Percentiles rank a stretch among this genome's conserved stretches.
Evolutionary conservation across 2,797 vertebrate species (phyloP).

Genomic region (Esox lucius): DNA sequence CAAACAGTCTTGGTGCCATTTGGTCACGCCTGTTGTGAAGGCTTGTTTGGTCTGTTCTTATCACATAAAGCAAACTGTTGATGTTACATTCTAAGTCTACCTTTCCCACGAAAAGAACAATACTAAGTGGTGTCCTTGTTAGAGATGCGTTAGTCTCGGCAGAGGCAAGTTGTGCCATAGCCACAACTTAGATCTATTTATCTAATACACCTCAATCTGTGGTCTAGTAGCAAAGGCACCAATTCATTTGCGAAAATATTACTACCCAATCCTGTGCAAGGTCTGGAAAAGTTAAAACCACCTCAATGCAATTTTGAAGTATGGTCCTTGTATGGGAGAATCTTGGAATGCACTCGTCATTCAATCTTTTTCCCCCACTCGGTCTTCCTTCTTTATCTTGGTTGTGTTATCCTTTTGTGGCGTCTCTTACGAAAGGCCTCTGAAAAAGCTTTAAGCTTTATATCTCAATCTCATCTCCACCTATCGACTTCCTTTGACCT

Average conservation of each 20-base stretch:
- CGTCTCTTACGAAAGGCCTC: conserved; percentile 2
- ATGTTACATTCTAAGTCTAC: conserved; percentile 4
- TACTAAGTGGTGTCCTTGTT: conserved; percentile 21
- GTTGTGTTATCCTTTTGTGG: conserved; percentile 4
- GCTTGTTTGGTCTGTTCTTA: background rate
- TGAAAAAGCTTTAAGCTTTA: conserved; percentile 8
- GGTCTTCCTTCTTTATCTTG: conserved; percentile 3
- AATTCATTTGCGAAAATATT: background rate
- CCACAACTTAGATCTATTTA: conserved; percentile 28
- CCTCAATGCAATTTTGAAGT: conserved; percentile 33
- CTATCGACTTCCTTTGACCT: background rate
- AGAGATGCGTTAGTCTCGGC: conserved; percentile 19
- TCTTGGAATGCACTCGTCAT: background rate
- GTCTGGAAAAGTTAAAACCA: conserved; percentile 5
- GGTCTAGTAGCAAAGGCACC: conserved; percentile 27
- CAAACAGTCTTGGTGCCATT: background rate
- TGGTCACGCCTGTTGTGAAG: background rate
- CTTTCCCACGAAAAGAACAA: background rate
- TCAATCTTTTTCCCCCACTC: conserved; percentile 13
- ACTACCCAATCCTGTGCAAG: conserved; percentile 1
- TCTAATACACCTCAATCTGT: conserved; percentile 36
- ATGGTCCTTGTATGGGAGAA: background rate
- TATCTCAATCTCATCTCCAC: background rate
- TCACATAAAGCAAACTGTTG: background rate
- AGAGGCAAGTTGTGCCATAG: conserved; percentile 30